phyloP scores from a whole-genome alignment of 2,113 vertebrate genomes.

The Neofelis nebulosa region DNA sequence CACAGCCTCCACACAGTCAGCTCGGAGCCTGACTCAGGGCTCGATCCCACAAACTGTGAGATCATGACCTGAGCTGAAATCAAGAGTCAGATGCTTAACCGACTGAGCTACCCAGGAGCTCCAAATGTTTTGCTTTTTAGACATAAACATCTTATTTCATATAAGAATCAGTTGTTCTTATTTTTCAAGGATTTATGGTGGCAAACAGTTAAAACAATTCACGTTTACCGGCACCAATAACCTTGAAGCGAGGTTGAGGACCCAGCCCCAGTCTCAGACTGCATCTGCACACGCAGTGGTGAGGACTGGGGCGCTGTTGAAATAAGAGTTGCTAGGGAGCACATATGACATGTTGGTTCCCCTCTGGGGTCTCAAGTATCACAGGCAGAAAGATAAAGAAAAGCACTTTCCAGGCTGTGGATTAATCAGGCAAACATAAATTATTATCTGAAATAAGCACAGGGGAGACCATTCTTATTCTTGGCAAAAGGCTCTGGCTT shows the following conservation, averaged over 20 bases:
- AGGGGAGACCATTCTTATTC: constrained; percentile 27
- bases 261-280: neutral
- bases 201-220: neutral
- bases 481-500: constrained; percentile 27
- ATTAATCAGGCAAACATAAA: constrained; percentile 43
- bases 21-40: no score
- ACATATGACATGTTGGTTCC: neutral
- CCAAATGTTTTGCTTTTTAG: neutral
- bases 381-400: constrained; percentile 19
- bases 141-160: neutral
- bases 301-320: neutral
- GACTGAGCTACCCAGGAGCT: no score
- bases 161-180: neutral
- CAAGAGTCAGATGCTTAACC: no score
- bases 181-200: neutral
- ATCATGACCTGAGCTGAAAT: no score
- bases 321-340: neutral
- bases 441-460: constrained; percentile 47
- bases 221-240: neutral
- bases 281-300: neutral
- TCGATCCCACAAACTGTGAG: no score
- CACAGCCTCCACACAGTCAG: no score
- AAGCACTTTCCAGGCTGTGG: constrained; percentile 16
- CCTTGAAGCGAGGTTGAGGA: neutral
- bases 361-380: neutral